These are phyloP conservation scores for Eutolmus rufibarbis DNA, from an alignment of 2,888 invertebrate genomes.

Conservation along the genomic window DNA sequence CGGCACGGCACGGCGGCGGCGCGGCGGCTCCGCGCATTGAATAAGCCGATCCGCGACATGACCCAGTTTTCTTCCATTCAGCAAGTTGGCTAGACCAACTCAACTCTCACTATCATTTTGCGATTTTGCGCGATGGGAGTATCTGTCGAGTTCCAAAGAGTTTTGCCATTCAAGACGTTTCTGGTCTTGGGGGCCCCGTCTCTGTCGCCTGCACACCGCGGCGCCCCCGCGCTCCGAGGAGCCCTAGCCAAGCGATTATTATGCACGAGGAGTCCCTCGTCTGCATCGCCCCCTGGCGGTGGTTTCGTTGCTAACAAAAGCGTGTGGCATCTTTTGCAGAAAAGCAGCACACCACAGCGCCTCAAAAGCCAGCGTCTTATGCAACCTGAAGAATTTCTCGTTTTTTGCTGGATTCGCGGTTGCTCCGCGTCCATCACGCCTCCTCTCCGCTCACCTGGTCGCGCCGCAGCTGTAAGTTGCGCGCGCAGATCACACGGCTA, in stretches of 20 bases:
- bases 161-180: slow-evolving; percentile 35
- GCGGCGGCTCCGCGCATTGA: background rate
- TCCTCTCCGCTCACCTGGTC: background rate
- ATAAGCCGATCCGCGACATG: slow-evolving; percentile 35
- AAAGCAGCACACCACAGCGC: background rate
- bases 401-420: slow-evolving; percentile 40
- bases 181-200: background rate
- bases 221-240: background rate
- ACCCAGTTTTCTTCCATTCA: slow-evolving; percentile 39
- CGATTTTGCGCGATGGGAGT: slow-evolving; percentile 21
- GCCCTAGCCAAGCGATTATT: background rate
- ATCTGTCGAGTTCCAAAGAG: background rate
- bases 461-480: background rate
- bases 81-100: slow-evolving; percentile 23
- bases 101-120: slow-evolving; percentile 40
- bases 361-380: background rate
- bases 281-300: background rate
- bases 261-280: background rate
- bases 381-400: slow-evolving; percentile 38
- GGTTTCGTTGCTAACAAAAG: slow-evolving; percentile 33
- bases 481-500: background rate
- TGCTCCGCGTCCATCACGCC: background rate
- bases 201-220: background rate
- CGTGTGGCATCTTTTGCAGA: slow-evolving; percentile 35
- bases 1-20: background rate